These are phyloP conservation scores for Sphinx pinastri DNA, from an alignment of 2,888 invertebrate genomes.

Conservation along the genomic window DNA sequence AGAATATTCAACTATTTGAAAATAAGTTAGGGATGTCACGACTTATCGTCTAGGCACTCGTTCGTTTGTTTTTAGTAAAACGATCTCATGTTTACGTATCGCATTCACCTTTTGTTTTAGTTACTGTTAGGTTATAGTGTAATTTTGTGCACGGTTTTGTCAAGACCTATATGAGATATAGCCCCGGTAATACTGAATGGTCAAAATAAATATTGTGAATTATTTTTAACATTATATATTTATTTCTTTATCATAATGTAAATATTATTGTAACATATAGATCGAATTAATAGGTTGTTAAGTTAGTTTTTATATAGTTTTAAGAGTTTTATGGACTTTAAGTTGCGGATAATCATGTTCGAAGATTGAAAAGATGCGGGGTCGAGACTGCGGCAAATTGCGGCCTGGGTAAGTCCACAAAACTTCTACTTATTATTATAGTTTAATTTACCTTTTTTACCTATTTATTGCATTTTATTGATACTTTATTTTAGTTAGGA, in stretches of 20 bases:
- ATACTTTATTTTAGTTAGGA: not conserved
- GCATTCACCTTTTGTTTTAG: conserved; percentile 38
- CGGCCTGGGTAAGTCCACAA: conserved; percentile 10
- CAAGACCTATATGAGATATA: conserved; percentile 48
- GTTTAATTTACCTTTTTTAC: too few relatives aligned
- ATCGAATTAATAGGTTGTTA: conserved; percentile 2
- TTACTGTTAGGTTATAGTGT: conserved; percentile 35
- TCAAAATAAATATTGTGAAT: conserved; percentile 9
- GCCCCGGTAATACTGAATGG: not conserved
- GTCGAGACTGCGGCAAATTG: conserved; percentile 19
- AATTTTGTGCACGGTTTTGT: conserved; percentile 53
- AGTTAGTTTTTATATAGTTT: conserved; percentile 20
- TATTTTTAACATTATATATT: not conserved
- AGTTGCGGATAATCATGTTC: conserved; percentile 17
- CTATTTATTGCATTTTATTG: not conserved
- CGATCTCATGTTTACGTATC: conserved; percentile 53
- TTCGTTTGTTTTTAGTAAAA: conserved; percentile 55
- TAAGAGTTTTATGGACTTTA: conserved; percentile 27
- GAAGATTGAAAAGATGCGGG: conserved; percentile 21
- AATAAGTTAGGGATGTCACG: conserved; percentile 54
- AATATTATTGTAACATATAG: conserved; percentile 21
- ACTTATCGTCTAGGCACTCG: conserved; percentile 46
- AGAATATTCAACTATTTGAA: conserved; percentile 49
- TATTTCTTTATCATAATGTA: not conserved
- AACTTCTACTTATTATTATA: conserved; percentile 9